Percentiles rank a stretch among this genome's conserved stretches.
These are phyloP conservation scores for Melikaiella ostensackeni DNA, from an alignment of 2,888 invertebrate species.

Conservation along the genomic window DNA sequence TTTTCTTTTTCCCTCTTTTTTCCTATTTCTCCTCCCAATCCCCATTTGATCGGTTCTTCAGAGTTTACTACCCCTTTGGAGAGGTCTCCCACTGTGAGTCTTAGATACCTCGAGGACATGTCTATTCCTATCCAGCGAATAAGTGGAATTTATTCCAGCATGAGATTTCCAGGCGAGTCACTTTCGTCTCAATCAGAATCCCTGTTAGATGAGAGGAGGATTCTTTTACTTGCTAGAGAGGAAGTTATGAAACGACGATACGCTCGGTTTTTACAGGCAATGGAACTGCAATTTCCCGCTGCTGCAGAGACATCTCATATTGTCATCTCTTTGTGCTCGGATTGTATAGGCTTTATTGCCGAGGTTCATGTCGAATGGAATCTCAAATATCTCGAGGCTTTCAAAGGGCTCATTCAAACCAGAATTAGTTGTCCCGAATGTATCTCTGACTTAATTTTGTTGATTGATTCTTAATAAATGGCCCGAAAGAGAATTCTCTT, in stretches of 20 bases:
- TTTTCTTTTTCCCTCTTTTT: slow-evolving; percentile 34
- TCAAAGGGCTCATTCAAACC: background rate
- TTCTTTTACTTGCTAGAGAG: slow-evolving; percentile 2
- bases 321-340: slow-evolving; percentile 26
- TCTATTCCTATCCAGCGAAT: slow-evolving; percentile 60
- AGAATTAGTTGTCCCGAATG: background rate
- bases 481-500: background rate
- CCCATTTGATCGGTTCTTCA: slow-evolving; percentile 51
- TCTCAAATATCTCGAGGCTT: background rate
- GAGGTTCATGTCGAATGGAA: slow-evolving; percentile 6
- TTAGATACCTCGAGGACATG: slow-evolving; percentile 56
- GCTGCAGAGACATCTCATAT: slow-evolving; percentile 22
- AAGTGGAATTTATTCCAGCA: slow-evolving; percentile 62
- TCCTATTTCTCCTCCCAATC: slow-evolving; percentile 47
- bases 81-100: slow-evolving; percentile 50
- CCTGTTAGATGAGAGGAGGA: slow-evolving; percentile 46
- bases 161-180: slow-evolving; percentile 54
- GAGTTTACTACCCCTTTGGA: slow-evolving; percentile 50
- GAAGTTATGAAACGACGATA: slow-evolving; percentile 35
- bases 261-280: slow-evolving; percentile 18
- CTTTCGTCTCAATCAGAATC: slow-evolving; percentile 56
- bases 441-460: background rate
- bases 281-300: slow-evolving; percentile 36
- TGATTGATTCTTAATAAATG: background rate
- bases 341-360: slow-evolving; percentile 13